Percentiles rank a stretch among this genome's conserved stretches.
Conservation (phyloP, 2,888 invertebrate genomes). For the Cheilosia pagana region DNA sequence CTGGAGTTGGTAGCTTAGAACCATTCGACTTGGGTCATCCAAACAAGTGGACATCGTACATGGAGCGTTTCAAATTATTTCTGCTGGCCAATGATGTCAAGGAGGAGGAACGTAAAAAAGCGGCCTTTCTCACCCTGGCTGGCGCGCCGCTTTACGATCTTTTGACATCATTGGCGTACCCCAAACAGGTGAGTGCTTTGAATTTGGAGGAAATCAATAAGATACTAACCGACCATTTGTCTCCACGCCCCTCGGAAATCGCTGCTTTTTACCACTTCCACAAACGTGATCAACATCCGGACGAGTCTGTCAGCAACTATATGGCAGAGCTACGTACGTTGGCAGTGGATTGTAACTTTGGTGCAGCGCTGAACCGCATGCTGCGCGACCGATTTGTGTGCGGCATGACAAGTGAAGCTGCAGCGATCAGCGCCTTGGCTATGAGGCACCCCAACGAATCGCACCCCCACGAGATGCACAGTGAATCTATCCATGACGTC, state of each 20-base stretch:
- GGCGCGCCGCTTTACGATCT: slow-evolving; percentile 67
- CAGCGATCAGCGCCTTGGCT: slow-evolving; percentile 20
- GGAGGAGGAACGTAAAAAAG: slow-evolving; percentile 48
- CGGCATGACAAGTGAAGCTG: slow-evolving; percentile 55
- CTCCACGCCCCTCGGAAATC: slow-evolving; percentile 25
- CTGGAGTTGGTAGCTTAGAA: slow-evolving; percentile 37
- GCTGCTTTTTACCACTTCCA: slow-evolving; percentile 32
- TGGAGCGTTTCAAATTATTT: slow-evolving; percentile 40
- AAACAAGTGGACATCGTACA: slow-evolving; percentile 53
- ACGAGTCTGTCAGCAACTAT: slow-evolving; percentile 23
- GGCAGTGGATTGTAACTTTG: slow-evolving; percentile 64
- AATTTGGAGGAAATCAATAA: slow-evolving; percentile 50
- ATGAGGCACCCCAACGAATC: slow-evolving; percentile 4
- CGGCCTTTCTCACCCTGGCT: slow-evolving; percentile 42
- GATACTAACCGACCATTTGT: slow-evolving; percentile 47
- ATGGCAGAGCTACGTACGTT: slow-evolving; percentile 54
- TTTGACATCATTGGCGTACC: slow-evolving; percentile 70
- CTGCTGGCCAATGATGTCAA: slow-evolving; percentile 49
- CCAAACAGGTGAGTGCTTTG: slow-evolving; percentile 58
- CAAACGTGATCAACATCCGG: slow-evolving; percentile 34
- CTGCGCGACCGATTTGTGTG: slow-evolving; percentile 66
- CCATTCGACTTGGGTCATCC: slow-evolving; percentile 53
- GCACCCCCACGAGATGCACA: slow-evolving; percentile 15
- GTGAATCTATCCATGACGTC: slow-evolving; percentile 21
- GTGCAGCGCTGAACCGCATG: slow-evolving; percentile 56